Evolutionary conservation across 53 echinoderm and acorn worm genomes (phyloP).

Genomic region (Holothuria leucospilota): DNA sequence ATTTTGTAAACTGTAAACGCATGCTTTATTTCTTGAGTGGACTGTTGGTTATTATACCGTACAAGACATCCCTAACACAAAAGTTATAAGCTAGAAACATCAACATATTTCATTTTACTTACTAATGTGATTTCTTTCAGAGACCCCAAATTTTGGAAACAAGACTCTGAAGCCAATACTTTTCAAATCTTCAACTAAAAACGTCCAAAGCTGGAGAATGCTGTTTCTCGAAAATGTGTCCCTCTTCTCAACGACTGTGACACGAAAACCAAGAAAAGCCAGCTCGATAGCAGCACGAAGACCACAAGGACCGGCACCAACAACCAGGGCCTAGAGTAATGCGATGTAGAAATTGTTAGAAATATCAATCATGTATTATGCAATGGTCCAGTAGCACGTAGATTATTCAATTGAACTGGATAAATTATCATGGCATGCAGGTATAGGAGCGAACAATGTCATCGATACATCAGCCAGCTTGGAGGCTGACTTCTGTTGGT

Average conservation of each 20-base stretch:
- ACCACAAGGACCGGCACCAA: conserved; percentile 17
- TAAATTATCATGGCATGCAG: no score
- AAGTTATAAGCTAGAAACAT: no score
- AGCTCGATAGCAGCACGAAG: conserved; percentile 17
- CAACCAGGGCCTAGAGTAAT: not conserved
- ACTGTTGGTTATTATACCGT: no score
- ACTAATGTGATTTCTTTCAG: conserved; percentile 7
- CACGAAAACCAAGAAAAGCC: not conserved
- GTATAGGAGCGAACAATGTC: no score
- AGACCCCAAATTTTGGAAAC: not conserved
- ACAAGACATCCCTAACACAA: no score
- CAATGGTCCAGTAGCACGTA: no score
- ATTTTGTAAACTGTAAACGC: no score
- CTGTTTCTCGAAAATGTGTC: conserved; percentile 7
- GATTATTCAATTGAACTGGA: no score
- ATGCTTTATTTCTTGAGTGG: no score
- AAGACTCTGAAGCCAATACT: not conserved
- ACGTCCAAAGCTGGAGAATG: conserved; percentile 13
- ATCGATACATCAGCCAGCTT: no score
- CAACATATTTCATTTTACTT: not conserved
- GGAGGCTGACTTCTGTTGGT: no score
- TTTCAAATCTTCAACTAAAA: conserved; percentile 22
- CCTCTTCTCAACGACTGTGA: conserved; percentile 13
- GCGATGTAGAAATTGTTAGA: not conserved
- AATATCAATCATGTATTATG: no score